phyloP scores from a whole-genome alignment of 2,888 invertebrate genomes.

The Cetonia aurata region DNA sequence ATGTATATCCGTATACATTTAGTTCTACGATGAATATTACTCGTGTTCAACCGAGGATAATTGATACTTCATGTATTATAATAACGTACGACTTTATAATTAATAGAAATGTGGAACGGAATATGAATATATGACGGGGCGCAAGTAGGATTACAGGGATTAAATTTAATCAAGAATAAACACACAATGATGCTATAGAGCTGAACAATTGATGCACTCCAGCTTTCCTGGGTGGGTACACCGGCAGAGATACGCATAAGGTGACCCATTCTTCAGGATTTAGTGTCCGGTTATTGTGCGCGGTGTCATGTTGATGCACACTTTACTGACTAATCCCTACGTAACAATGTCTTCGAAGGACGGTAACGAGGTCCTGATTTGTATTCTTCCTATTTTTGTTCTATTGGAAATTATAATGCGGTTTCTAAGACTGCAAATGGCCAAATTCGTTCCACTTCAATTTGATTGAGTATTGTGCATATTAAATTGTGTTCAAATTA shows the following conservation, averaged over 20 bases:
- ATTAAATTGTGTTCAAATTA: neutral
- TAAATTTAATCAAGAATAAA: conserved; percentile 43
- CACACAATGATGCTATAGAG: conserved; percentile 26
- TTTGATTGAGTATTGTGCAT: neutral
- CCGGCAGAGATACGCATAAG: conserved; percentile 28
- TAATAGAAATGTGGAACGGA: conserved; percentile 31
- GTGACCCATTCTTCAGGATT: conserved; percentile 45
- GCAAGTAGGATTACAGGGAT: conserved; percentile 42
- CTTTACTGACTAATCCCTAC: conserved; percentile 42
- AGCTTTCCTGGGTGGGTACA: conserved; percentile 42
- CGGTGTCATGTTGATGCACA: conserved; percentile 45
- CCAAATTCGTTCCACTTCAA: conserved; percentile 14
- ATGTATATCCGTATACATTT: too few relatives aligned
- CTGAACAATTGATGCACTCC: conserved; percentile 42
- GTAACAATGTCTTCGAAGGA: conserved; percentile 44
- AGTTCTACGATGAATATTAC: too few relatives aligned
- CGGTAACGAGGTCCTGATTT: conserved; percentile 46
- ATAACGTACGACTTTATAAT: conserved; percentile 33
- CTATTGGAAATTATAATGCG: conserved; percentile 11
- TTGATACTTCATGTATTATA: conserved; percentile 24
- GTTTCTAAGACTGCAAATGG: conserved; percentile 8
- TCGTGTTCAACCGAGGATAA: conserved; percentile 11
- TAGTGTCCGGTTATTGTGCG: conserved; percentile 46
- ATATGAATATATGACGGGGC: conserved; percentile 32
- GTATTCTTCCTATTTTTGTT: conserved; percentile 39